Percentiles rank a stretch among this genome's conserved stretches.
These are phyloP conservation scores for Lucilia cuprina DNA, from an alignment of 1,140 invertebrate genomes.

Conservation along the genomic window DNA sequence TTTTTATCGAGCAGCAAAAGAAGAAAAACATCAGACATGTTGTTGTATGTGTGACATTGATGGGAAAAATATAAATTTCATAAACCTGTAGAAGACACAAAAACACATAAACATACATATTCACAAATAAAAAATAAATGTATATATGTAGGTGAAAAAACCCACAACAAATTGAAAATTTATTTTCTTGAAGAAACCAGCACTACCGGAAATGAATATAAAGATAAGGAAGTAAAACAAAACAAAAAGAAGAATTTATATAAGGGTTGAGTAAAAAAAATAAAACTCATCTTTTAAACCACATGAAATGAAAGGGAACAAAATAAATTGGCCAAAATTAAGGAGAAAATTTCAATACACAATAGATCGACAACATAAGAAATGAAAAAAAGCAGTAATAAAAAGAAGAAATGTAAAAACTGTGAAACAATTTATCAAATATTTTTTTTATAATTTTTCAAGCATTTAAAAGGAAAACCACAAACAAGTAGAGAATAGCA, in stretches of 20 bases:
- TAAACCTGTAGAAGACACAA: neutral
- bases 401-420: neutral
- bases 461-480: too few relatives aligned
- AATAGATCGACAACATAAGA: too few relatives aligned
- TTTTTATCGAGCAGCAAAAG: neutral
- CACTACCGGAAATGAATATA: neutral
- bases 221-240: constrained; percentile 5
- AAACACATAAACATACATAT: neutral
- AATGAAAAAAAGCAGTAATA: neutral
- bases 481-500: too few relatives aligned
- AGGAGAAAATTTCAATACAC: neutral
- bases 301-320: neutral
- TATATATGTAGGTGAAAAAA: too few relatives aligned
- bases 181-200: neutral
- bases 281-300: neutral
- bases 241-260: neutral
- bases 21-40: neutral
- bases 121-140: neutral
- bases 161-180: neutral
- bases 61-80: constrained; percentile 4
- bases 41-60: neutral
- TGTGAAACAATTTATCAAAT: neutral
- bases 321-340: neutral
- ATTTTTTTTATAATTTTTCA: too few relatives aligned
- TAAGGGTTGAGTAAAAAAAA: neutral